These are phyloP conservation scores for Cotesia congregata DNA, from an alignment of 2,888 invertebrate genomes.

Conservation along the genomic window DNA sequence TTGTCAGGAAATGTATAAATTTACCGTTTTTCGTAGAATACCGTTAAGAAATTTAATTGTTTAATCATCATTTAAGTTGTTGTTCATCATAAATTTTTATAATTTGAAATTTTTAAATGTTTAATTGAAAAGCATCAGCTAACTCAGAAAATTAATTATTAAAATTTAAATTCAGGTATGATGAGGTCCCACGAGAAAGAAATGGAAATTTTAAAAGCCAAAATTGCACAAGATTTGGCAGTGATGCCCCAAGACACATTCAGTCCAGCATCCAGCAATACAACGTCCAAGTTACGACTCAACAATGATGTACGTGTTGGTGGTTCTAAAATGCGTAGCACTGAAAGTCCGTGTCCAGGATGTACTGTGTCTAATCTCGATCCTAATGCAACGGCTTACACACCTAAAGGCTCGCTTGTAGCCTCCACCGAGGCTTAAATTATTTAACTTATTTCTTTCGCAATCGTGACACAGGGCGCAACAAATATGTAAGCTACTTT, in stretches of 20 bases:
- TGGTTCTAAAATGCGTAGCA: slow-evolving; percentile 64
- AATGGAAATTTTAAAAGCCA: slow-evolving; percentile 89
- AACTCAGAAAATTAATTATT: not conserved
- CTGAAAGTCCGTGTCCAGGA: slow-evolving; percentile 68
- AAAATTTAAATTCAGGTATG: slow-evolving; percentile 74
- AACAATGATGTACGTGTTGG: slow-evolving; percentile 65
- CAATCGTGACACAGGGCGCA: slow-evolving; percentile 26
- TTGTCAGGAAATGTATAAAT: too few species aligned
- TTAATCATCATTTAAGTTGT: too few species aligned
- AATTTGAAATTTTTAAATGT: too few species aligned
- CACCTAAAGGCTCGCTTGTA: slow-evolving; percentile 81
- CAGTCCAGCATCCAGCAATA: slow-evolving; percentile 73
- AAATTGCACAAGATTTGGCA: slow-evolving; percentile 93
- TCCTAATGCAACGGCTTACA: slow-evolving; percentile 93
- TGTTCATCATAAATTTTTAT: too few species aligned
- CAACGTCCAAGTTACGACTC: slow-evolving; percentile 76
- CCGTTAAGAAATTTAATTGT: too few species aligned
- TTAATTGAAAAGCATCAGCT: too few species aligned
- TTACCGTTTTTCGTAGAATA: too few species aligned
- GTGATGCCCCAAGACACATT: slow-evolving; percentile 87
- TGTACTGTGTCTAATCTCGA: slow-evolving; percentile 77
- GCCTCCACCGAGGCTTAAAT: slow-evolving; percentile 75
- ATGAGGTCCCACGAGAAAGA: slow-evolving; percentile 91
- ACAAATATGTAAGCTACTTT: slow-evolving; percentile 20
- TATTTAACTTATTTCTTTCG: slow-evolving; percentile 20